These are phyloP conservation scores for Proisotoma minuta DNA, from an alignment of 2,888 invertebrate species.

Conservation along the genomic window DNA sequence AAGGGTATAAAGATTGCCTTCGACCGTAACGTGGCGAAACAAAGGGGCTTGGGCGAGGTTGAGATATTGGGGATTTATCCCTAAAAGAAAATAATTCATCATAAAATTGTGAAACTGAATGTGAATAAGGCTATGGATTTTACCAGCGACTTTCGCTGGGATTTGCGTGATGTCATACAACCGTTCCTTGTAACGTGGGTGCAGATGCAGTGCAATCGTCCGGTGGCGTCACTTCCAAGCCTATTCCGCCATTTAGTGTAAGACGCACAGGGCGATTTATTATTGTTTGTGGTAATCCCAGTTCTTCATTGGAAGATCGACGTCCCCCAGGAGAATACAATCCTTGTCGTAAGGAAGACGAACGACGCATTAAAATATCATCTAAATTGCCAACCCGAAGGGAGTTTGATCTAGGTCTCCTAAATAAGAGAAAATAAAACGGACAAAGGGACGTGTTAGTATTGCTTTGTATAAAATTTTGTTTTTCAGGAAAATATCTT, in stretches of 20 bases:
- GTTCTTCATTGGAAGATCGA: constrained; percentile 46
- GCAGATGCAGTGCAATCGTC: constrained; percentile 54
- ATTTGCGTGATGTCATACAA: constrained; percentile 72
- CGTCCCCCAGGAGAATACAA: constrained; percentile 58
- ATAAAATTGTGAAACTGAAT: not conserved
- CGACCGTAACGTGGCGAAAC: constrained; percentile 24
- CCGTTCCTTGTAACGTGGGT: constrained; percentile 61
- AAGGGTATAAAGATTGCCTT: constrained; percentile 29
- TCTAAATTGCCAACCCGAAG: constrained; percentile 64
- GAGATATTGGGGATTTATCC: constrained; percentile 14
- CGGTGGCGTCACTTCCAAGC: constrained; percentile 60
- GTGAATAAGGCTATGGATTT: not conserved
- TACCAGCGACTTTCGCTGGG: constrained; percentile 3
- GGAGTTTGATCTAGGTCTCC: constrained; percentile 66
- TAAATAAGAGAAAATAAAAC: too few relatives aligned
- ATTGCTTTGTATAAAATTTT: not conserved
- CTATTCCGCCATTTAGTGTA: constrained; percentile 78
- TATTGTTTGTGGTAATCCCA: constrained; percentile 41
- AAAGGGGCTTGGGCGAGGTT: constrained; percentile 24
- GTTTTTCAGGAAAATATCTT: constrained; percentile 17
- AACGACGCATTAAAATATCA: constrained; percentile 74
- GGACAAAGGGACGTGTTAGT: not conserved
- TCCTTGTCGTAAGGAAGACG: constrained; percentile 78
- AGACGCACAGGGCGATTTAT: constrained; percentile 50
- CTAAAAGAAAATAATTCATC: not conserved